These are phyloP conservation scores for Entomobrya proxima DNA, from an alignment of 2,888 invertebrate genomes.

Conservation along the genomic window DNA sequence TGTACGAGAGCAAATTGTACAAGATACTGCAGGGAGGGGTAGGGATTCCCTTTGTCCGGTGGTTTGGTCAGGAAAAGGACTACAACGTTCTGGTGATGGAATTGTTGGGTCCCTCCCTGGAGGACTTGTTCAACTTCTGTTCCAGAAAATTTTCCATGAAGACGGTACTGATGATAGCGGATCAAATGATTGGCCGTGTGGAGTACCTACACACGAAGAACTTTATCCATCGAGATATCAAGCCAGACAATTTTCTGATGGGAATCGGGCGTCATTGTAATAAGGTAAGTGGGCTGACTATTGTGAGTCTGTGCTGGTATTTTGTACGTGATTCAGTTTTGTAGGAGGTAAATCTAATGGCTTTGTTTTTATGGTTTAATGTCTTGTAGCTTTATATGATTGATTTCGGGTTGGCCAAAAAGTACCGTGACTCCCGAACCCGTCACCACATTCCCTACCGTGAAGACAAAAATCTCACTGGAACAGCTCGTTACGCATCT, in stretches of 20 bases:
- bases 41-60: slow-evolving; percentile 93
- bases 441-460: slow-evolving; percentile 95
- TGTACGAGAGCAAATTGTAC: slow-evolving; percentile 99
- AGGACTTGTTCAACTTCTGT: slow-evolving; percentile 99
- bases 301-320: no score
- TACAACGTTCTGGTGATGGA: slow-evolving; percentile 99
- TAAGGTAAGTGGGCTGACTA: slow-evolving; percentile 84
- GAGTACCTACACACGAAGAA: slow-evolving; percentile 99
- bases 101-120: slow-evolving; percentile 96
- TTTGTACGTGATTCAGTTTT: no score
- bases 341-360: no score
- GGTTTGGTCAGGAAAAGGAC: slow-evolving; percentile 96
- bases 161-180: slow-evolving; percentile 99
- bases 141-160: slow-evolving; percentile 99
- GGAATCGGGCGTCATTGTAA: slow-evolving; percentile 98
- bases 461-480: slow-evolving; percentile 96
- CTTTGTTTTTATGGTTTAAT: no score
- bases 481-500: slow-evolving; percentile 97
- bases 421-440: slow-evolving; percentile 94
- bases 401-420: slow-evolving; percentile 99
- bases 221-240: slow-evolving; percentile 99
- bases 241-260: slow-evolving; percentile 98
- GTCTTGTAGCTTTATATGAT: slow-evolving; percentile 93
- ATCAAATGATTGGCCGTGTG: slow-evolving; percentile 95
- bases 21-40: slow-evolving; percentile 97